Evolutionary conservation across 2,888 invertebrate species (phyloP).

Genomic region (Holacanthella duospinosa): DNA sequence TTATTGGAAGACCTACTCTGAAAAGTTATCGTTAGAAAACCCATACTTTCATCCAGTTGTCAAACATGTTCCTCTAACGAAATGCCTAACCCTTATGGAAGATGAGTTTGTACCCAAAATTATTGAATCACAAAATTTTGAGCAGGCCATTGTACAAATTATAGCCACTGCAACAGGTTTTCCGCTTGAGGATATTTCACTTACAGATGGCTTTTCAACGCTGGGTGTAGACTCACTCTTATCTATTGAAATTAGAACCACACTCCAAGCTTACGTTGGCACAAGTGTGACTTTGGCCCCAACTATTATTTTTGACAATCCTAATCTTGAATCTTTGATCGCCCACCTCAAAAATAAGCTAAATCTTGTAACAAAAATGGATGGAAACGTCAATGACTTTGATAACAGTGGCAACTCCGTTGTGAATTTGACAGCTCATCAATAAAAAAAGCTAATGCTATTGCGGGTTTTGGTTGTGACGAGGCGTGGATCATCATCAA

Average conservation of each 20-base stretch:
- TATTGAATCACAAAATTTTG: no score
- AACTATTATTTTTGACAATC: neutral
- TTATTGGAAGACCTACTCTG: neutral
- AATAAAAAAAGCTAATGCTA: neutral
- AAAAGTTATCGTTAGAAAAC: neutral
- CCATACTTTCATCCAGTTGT: neutral
- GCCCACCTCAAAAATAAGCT: neutral
- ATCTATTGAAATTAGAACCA: neutral
- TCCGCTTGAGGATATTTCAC: neutral
- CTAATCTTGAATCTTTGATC: neutral
- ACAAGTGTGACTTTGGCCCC: neutral
- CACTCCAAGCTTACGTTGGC: neutral
- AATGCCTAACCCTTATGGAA: no score
- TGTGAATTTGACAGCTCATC: neutral
- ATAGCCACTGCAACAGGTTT: no score
- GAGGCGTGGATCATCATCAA: no score
- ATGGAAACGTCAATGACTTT: neutral
- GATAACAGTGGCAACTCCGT: neutral
- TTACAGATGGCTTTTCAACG: neutral
- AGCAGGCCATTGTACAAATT: no score
- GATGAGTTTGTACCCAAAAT: neutral
- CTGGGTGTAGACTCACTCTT: neutral
- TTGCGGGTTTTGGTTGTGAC: neutral
- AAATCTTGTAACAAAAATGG: neutral
- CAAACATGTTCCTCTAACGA: no score